Evolutionary conservation across 2,888 invertebrate species (phyloP).

Genomic region (Nomada flava): DNA sequence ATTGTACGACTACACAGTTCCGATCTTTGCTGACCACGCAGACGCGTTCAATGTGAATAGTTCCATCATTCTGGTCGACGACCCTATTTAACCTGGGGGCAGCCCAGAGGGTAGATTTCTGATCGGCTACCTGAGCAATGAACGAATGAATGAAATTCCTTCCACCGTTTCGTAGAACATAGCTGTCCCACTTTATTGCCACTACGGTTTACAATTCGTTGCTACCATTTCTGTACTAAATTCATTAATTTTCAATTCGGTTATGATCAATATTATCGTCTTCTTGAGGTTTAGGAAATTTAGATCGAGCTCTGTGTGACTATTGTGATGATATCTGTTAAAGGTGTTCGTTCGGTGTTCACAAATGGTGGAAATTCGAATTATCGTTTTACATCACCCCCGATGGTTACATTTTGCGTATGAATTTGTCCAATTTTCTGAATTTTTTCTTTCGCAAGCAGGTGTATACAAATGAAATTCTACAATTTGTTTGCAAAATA

Average conservation of each 20-base stretch:
- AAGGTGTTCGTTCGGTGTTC: too few relatives aligned
- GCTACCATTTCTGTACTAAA: conserved; percentile 26
- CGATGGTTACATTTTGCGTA: too few relatives aligned
- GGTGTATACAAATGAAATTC: too few relatives aligned
- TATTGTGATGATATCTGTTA: too few relatives aligned
- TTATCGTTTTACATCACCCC: too few relatives aligned
- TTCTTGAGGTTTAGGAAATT: too few relatives aligned
- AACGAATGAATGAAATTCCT: conserved; percentile 74
- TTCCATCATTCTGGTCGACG: conserved; percentile 66
- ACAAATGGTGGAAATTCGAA: too few relatives aligned
- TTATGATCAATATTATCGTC: not conserved
- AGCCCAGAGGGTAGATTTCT: conserved; percentile 64
- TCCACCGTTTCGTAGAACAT: conserved; percentile 53
- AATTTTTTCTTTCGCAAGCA: too few relatives aligned
- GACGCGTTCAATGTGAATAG: conserved; percentile 56
- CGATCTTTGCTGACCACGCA: conserved; percentile 62
- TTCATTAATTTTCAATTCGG: conserved; percentile 29
- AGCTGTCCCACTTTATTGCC: conserved; percentile 53
- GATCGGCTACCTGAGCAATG: conserved; percentile 70
- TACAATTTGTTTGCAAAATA: too few relatives aligned
- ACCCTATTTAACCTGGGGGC: conserved; percentile 64
- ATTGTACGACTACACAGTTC: conserved; percentile 40
- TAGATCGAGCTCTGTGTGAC: too few relatives aligned
- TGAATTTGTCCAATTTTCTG: too few relatives aligned
- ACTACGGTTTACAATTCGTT: conserved; percentile 28